Conservation (phyloP, 1,140 invertebrate genomes). For the Triops cancriformis region DNA sequence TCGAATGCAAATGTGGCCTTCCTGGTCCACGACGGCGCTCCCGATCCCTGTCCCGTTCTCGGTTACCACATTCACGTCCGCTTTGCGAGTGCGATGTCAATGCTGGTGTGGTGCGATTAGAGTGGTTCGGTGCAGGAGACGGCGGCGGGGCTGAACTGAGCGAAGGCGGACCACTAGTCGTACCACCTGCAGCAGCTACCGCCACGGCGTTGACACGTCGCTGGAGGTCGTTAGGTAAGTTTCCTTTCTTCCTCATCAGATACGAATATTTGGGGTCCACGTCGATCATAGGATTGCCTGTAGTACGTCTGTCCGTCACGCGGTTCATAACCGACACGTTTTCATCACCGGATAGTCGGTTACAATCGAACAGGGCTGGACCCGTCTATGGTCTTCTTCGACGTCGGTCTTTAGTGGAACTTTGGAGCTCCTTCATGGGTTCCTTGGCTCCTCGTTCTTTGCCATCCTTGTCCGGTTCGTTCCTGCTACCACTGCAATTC, state of each 20-base stretch:
- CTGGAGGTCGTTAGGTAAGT: slow-evolving; percentile 65
- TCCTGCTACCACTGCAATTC: slow-evolving; percentile 21
- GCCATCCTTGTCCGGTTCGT: slow-evolving; percentile 19
- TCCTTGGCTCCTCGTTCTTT: slow-evolving; percentile 21
- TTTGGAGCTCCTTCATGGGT: neutral
- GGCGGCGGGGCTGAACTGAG: slow-evolving; percentile 32
- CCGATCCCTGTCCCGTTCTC: neutral
- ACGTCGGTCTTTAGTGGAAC: slow-evolving; percentile 37
- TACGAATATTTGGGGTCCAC: slow-evolving; percentile 96
- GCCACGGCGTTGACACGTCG: slow-evolving; percentile 49
- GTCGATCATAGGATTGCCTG: slow-evolving; percentile 91
- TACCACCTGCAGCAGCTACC: slow-evolving; percentile 37
- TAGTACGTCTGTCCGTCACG: slow-evolving; percentile 80
- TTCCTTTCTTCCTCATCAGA: slow-evolving; percentile 76
- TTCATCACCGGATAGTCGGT: slow-evolving; percentile 85
- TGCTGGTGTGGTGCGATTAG: neutral
- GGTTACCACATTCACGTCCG: neutral
- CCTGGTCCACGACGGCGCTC: slow-evolving; percentile 19
- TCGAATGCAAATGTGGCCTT: slow-evolving; percentile 36
- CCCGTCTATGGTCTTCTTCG: slow-evolving; percentile 58
- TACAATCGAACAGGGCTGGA: slow-evolving; percentile 61
- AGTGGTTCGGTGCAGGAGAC: slow-evolving; percentile 41
- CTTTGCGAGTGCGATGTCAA: neutral
- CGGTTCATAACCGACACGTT: slow-evolving; percentile 90
- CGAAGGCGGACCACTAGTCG: slow-evolving; percentile 29